Evolutionary conservation across 2,888 invertebrate species (phyloP).

Genomic region (Pheosia tremula): DNA sequence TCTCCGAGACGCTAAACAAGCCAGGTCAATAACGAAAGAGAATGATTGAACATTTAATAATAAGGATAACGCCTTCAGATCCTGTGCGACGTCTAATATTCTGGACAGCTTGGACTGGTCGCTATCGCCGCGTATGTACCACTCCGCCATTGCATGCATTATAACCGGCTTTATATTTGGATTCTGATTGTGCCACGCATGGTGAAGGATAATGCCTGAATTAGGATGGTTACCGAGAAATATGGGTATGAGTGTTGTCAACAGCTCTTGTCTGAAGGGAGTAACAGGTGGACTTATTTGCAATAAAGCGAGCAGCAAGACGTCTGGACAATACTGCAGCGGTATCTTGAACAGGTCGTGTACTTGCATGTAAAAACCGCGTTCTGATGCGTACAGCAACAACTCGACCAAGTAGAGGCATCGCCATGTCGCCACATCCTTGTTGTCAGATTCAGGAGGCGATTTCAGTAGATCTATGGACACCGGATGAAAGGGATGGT

Average conservation of each 20-base stretch:
- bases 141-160: slow-evolving; percentile 98
- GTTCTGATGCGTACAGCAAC: slow-evolving; percentile 93
- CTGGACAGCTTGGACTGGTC: slow-evolving; percentile 97
- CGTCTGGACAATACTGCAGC: slow-evolving; percentile 96
- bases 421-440: slow-evolving; percentile 97
- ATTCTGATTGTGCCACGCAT: slow-evolving; percentile 96
- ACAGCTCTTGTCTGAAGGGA: slow-evolving; percentile 92
- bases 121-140: slow-evolving; percentile 96
- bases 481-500: slow-evolving; percentile 94
- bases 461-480: slow-evolving; percentile 95
- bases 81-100: slow-evolving; percentile 98
- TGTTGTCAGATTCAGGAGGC: slow-evolving; percentile 97
- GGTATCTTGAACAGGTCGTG: slow-evolving; percentile 97
- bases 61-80: slow-evolving; percentile 95
- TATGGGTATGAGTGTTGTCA: slow-evolving; percentile 94
- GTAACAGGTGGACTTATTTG: slow-evolving; percentile 94
- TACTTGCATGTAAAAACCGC: slow-evolving; percentile 92
- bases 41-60: slow-evolving; percentile 96
- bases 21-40: slow-evolving; percentile 98
- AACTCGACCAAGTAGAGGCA: slow-evolving; percentile 96
- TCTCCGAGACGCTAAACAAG: slow-evolving; percentile 97
- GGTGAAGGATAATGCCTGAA: slow-evolving; percentile 97
- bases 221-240: slow-evolving; percentile 98
- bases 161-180: slow-evolving; percentile 91
- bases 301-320: slow-evolving; percentile 93